Base-by-base conservation (phyloP, 2,113 vertebrate genomes). In the Chloroceryle aenea region DNA sequence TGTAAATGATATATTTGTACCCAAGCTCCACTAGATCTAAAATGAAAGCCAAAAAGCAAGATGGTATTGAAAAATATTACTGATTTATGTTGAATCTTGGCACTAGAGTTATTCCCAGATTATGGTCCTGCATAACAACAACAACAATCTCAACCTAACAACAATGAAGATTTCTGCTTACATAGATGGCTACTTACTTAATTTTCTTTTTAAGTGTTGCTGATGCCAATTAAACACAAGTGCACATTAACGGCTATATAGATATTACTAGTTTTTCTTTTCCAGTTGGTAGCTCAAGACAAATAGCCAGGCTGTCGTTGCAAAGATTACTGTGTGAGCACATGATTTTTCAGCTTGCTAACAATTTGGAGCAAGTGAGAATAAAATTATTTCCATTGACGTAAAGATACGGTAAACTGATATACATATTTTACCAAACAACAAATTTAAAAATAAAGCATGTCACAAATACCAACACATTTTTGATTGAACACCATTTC, bases 1-100 rank as follows among this genome's bases (percentile, higher is more conserved):
- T 98, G 96, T 89, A 98, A 98, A 97, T 97, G 84, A 98, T 97
- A 87, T 97, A 96, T 98, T 97, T 89, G 67, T 75, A 93, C 75
- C 76, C 71, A 97, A 83, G 94, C 76, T 98, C 89, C 84, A 96
- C 72, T 26, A 97, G 79, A 90, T 78, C 32, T 82, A 83, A 96
- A 98, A 96, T 80, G 76, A 95, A 97, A 96, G 63, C 80, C 76
- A 93, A 93, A 95, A 96, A 82, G 23, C 89, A 97, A 97, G 92
- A 97, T 97, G 69, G 64, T 96, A 40, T 88, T 91, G 71, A 94
- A 82, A 73, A 95, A 73, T 82, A 97, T 93, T 95, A 59, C 69
- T 96, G 96, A 98, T 97, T 97, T 97, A 95, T 85, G 61, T 7
- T n/a, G 71, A 69, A 55, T 50, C 90, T 55, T 72, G 25, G 45